These are phyloP conservation scores for Gobius niger DNA, from an alignment of 2,113 vertebrate species.

Conservation along the genomic window DNA sequence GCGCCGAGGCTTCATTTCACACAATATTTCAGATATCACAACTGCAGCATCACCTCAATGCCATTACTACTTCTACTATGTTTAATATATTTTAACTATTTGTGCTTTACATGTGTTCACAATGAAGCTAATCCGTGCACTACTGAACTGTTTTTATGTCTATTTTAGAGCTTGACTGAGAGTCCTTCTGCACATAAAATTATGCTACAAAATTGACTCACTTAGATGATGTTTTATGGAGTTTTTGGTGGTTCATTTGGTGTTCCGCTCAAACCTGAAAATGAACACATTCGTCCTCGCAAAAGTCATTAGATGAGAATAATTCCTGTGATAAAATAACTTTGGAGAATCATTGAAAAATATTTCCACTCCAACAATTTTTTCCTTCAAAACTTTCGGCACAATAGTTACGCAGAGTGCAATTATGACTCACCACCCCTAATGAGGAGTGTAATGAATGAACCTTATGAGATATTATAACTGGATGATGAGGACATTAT, in stretches of 20 bases:
- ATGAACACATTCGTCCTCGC: background rate
- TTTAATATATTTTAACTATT: no score
- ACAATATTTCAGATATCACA: background rate
- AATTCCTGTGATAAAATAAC: slow-evolving; percentile 4
- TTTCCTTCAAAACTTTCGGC: background rate
- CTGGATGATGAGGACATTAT: slow-evolving; percentile 9
- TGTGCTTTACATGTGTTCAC: no score
- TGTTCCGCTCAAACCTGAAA: background rate
- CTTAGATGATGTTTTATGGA: background rate
- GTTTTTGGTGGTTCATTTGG: background rate
- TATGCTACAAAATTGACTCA: no score
- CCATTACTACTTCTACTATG: no score
- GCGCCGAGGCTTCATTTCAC: no score
- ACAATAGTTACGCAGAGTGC: background rate
- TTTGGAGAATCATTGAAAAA: background rate
- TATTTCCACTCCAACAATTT: background rate
- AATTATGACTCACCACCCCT: slow-evolving; percentile 11
- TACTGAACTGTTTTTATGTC: no score
- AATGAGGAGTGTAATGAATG: slow-evolving; percentile 12
- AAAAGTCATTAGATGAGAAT: background rate
- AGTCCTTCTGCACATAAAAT: no score
- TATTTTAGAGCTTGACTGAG: no score
- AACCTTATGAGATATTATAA: slow-evolving; percentile 6
- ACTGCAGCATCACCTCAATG: background rate
- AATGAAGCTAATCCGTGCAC: no score